Conservation (phyloP, 2,113 vertebrate genomes). For the Pyxicephalus adspersus region DNA sequence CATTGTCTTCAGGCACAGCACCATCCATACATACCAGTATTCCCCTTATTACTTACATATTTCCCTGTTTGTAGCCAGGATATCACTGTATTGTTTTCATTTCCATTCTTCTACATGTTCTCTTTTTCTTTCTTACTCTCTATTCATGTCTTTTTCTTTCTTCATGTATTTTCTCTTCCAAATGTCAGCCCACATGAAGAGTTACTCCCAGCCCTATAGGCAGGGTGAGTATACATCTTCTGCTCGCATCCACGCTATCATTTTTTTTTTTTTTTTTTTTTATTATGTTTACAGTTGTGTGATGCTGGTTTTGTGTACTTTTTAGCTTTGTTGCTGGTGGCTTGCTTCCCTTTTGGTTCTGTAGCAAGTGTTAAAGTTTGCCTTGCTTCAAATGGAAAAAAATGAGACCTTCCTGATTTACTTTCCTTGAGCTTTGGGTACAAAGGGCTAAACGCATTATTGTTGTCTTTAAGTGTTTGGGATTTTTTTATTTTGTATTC, state of each 20-base stretch:
- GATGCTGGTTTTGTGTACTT: not conserved
- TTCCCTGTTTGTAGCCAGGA: not conserved
- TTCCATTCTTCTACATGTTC: slow-evolving; percentile 37
- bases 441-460: not conserved
- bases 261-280: no score
- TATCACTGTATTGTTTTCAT: not conserved
- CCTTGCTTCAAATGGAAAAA: no score
- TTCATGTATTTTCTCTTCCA: slow-evolving; percentile 34
- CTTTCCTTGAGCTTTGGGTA: not conserved
- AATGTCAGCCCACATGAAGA: slow-evolving; percentile 61
- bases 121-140: slow-evolving; percentile 42
- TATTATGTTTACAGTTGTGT: not conserved
- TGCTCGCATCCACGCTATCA: not conserved
- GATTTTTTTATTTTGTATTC: no score
- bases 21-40: no score
- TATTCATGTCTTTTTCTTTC: slow-evolving; percentile 50
- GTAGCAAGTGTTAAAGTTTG: no score
- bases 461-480: no score
- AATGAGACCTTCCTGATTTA: no score
- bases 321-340: not conserved
- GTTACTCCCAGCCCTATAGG: slow-evolving; percentile 62
- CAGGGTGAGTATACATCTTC: slow-evolving; percentile 67
- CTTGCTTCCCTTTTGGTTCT: not conserved
- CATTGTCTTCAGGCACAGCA: no score
- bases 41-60: no score